A percentile compares a stretch with the other conserved stretches of the same genome.
Evolutionary conservation across 1,140 invertebrate genomes (phyloP).

Genomic region (Drosophila santomea): DNA sequence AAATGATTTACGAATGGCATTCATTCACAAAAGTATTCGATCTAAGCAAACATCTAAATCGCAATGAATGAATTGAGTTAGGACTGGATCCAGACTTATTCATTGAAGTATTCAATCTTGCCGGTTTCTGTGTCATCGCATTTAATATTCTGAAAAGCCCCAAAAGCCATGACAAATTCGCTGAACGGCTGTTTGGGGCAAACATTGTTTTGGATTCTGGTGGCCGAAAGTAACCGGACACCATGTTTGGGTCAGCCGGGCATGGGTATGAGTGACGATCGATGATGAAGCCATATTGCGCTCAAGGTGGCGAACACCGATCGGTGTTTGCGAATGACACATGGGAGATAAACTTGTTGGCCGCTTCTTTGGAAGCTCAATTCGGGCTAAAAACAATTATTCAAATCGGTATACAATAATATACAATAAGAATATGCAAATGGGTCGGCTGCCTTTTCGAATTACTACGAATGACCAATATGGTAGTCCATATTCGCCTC

Average conservation of each 20-base stretch:
- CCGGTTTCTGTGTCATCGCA: conserved; percentile 17
- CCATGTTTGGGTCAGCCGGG: conserved; percentile 48
- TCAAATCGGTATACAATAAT: conserved; percentile 33
- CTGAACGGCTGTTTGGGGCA: conserved; percentile 1
- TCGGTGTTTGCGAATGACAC: conserved; percentile 53
- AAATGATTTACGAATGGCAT: background rate
- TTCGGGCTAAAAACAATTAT: background rate
- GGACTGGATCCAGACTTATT: too few relatives aligned
- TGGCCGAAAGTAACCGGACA: conserved; percentile 23
- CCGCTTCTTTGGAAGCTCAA: conserved; percentile 55
- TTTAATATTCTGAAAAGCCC: background rate
- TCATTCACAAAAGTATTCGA: background rate
- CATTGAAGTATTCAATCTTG: too few relatives aligned
- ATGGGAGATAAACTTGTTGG: conserved; percentile 57
- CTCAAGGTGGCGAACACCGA: conserved; percentile 9
- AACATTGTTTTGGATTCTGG: conserved; percentile 40
- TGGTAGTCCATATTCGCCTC: conserved; percentile 26
- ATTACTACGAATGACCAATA: conserved; percentile 26
- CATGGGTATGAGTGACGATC: conserved; percentile 35
- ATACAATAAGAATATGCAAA: conserved; percentile 69
- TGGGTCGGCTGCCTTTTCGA: conserved; percentile 34
- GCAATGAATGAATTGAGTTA: too few relatives aligned
- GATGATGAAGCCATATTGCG: conserved; percentile 20
- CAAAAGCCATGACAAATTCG: background rate
- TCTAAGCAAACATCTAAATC: background rate